Base-by-base conservation (phyloP, 2,113 vertebrate genomes). In the Pundamilia nyererei region DNA sequence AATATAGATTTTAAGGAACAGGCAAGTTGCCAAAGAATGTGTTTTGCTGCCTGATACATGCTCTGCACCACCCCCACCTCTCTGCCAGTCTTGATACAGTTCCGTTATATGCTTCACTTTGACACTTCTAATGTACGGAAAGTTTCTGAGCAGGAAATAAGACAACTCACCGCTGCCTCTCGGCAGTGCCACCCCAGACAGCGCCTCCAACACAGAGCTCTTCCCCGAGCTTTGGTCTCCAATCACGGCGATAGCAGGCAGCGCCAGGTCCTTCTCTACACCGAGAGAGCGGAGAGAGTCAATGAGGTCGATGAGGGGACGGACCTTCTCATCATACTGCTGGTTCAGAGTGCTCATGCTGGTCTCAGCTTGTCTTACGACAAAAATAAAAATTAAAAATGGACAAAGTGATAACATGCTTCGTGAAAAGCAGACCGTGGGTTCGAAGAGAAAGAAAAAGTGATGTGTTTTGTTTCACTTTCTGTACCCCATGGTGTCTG, bases 141-240 rank as follows among this genome's bases (percentile, higher is more conserved):
- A 15, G 42, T 15, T 45, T 15, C 13, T 45, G 42, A 45, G 13
- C 13, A 12, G 38, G 38, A 40, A 40, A 40, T 12, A 40, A 40
- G 38, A 33, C 31, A 33, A 13, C 94, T 96, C 40, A 99, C 98
- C 97, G 2, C 87, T 98, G 45, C 97, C 98, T 55, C 97, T 96
- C 12, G 98, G 98, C 35, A 99, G 96, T 75, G 97, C 82, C 31
- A 99, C 95, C 15, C 98, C 98, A 0, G 97, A 98, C 62, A 98
- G 93, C 3, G 97, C 97, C 94, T 98, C 98, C 35, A 98, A 86
- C 81, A 98, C 97, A 0, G 98, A 99, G 77, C 97, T 99, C 95
- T 99, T 99, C 65, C 98, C 98, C 0, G 97, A 98, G 91, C 97
- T 98, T 93, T 98, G 98, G 94, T 97, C 95, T 55, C 96, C 96